Evolutionary conservation across 2,113 vertebrate species (phyloP).

Genomic region (Macquaria australasica): DNA sequence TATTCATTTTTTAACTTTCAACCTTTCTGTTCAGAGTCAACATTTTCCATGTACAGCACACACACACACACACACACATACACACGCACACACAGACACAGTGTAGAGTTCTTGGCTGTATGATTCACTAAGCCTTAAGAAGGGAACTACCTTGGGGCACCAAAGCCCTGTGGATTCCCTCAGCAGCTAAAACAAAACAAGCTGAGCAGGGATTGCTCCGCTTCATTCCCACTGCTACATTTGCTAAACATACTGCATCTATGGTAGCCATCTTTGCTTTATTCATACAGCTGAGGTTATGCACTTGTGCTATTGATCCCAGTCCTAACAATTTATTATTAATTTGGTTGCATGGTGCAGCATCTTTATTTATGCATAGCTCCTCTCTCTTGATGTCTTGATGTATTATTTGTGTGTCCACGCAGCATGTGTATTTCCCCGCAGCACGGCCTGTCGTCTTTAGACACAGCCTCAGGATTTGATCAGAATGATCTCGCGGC

Average conservation of each 20-base stretch:
- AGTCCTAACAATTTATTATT: constrained; percentile 70
- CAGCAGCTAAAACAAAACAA: constrained; percentile 61
- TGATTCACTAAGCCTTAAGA: constrained; percentile 62
- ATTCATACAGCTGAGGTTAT: constrained; percentile 51
- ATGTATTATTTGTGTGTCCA: constrained; percentile 70
- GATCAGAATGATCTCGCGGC: constrained; percentile 85
- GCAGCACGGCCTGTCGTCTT: constrained; percentile 84
- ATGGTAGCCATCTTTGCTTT: constrained; percentile 2
- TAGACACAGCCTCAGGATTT: constrained; percentile 79
- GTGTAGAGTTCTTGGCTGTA: constrained; percentile 47
- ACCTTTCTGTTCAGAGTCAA: constrained; percentile 41
- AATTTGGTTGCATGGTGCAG: constrained; percentile 51
- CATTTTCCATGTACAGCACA: constrained; percentile 26
- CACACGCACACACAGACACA: constrained; percentile 13
- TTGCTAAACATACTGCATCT: constrained; percentile 37
- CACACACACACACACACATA: constrained; percentile 4
- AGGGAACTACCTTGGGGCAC: constrained; percentile 60
- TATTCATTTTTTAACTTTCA: constrained; percentile 50
- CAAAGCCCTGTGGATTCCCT: constrained; percentile 61
- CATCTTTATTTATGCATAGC: constrained; percentile 71
- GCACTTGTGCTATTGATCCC: constrained; percentile 68
- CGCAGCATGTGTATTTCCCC: constrained; percentile 75
- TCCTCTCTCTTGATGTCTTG: constrained; percentile 62
- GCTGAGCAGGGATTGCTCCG: constrained; percentile 46
- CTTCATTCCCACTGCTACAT: constrained; percentile 42